Conservation (phyloP, 2,888 invertebrate species). For the Platerodrilus igneus region DNA sequence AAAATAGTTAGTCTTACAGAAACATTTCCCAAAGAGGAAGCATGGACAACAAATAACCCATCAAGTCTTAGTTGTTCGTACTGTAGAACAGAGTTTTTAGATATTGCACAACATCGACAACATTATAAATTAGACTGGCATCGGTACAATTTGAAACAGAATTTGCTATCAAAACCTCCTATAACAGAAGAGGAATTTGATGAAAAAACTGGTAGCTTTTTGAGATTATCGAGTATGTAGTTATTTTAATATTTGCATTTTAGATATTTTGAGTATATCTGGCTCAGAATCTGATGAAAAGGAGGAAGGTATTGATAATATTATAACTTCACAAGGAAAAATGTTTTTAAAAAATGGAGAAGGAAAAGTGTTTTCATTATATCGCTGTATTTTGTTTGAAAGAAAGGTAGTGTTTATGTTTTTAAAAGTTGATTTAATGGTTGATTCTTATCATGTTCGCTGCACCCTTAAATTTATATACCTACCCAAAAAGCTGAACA, state of each 20-base stretch:
- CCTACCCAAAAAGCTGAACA: too few relatives aligned
- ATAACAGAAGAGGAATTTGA: constrained; percentile 58
- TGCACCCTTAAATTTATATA: too few relatives aligned
- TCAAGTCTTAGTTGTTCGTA: constrained; percentile 50
- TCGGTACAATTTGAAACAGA: constrained; percentile 73
- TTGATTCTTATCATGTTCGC: too few relatives aligned
- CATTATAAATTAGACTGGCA: constrained; percentile 86
- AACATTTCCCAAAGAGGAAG: not conserved
- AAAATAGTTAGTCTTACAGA: too few relatives aligned
- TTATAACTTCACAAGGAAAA: constrained; percentile 57
- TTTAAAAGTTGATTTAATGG: too few relatives aligned
- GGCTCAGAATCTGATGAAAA: constrained; percentile 50
- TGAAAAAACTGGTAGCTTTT: constrained; percentile 45
- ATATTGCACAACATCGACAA: constrained; percentile 60
- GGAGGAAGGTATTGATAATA: constrained; percentile 41
- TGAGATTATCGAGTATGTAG: constrained; percentile 31
- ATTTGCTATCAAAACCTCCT: constrained; percentile 55
- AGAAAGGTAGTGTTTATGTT: constrained; percentile 57
- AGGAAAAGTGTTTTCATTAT: constrained; percentile 68
- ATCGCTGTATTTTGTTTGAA: constrained; percentile 66
- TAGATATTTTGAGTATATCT: constrained; percentile 55
- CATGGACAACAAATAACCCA: constrained; percentile 5
- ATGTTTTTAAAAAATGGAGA: constrained; percentile 66
- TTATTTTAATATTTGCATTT: too few relatives aligned
- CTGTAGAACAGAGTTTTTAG: constrained; percentile 54